Percentiles rank a stretch among this genome's conserved stretches.
Evolutionary conservation across 2,888 invertebrate species (phyloP).

Genomic region (Venusia cambrica): DNA sequence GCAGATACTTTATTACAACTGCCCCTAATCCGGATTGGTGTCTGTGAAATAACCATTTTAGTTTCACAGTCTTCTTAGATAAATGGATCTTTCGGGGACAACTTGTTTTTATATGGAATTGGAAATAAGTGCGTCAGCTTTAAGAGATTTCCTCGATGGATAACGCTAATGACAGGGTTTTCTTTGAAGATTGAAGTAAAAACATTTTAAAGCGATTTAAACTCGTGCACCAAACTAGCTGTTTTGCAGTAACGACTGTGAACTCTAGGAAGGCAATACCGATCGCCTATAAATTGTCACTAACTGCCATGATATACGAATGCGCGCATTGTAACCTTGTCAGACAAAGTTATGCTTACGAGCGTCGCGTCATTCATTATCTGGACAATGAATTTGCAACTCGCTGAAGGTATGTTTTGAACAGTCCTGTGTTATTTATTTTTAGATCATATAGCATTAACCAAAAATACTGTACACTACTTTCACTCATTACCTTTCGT

Average conservation of each 20-base stretch:
- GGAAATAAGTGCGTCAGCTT: not conserved
- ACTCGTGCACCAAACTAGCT: too few relatives aligned
- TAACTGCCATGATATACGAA: constrained; percentile 6
- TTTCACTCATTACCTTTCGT: too few relatives aligned
- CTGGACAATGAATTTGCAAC: constrained; percentile 23
- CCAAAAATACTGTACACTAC: too few relatives aligned
- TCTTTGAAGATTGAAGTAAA: constrained; percentile 2
- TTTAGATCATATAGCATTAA: too few relatives aligned
- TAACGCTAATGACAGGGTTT: too few relatives aligned
- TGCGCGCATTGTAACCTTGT: constrained; percentile 24
- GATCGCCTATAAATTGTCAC: constrained; percentile 22
- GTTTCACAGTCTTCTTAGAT: constrained; percentile 12
- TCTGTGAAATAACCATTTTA: constrained; percentile 16
- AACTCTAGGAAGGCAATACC: constrained; percentile 18
- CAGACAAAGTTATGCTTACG: constrained; percentile 24
- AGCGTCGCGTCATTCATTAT: constrained; percentile 19
- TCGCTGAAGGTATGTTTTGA: constrained; percentile 11
- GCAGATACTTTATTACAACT: constrained; percentile 29
- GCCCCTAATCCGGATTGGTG: constrained; percentile 27
- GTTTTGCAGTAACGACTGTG: too few relatives aligned
- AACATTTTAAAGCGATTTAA: constrained; percentile 3
- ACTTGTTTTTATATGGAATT: constrained; percentile 7
- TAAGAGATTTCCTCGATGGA: not conserved
- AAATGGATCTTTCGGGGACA: constrained; percentile 8
- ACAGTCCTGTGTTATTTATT: too few relatives aligned